Evolutionary conservation across 2,888 invertebrate species (phyloP).

Genomic region (Tipula unca): DNA sequence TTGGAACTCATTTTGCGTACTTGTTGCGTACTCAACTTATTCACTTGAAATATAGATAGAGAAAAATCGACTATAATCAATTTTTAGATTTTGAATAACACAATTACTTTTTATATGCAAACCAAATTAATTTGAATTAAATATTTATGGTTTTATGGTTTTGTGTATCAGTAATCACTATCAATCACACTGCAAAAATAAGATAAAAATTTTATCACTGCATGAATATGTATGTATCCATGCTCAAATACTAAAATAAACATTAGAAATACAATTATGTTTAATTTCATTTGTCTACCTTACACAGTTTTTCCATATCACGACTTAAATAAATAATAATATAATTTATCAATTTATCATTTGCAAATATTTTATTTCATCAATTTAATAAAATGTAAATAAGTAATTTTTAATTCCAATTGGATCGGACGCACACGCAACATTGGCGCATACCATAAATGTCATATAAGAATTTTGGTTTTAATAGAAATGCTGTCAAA

Average conservation of each 20-base stretch:
- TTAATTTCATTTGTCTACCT: not conserved
- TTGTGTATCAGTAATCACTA: too few relatives aligned
- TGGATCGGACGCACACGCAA: not conserved
- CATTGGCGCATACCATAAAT: not conserved
- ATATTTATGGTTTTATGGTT: not conserved
- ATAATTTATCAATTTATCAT: not conserved
- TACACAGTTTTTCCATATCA: not conserved
- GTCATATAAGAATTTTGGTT: not conserved
- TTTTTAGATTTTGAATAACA: not conserved
- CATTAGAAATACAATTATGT: not conserved
- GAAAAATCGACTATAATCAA: not conserved
- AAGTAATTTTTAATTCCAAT: not conserved
- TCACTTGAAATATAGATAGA: too few relatives aligned
- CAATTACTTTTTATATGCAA: not conserved
- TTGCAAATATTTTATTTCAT: not conserved
- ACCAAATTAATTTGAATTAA: not conserved
- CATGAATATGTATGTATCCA: not conserved
- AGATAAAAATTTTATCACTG: not conserved
- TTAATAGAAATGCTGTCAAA: not conserved
- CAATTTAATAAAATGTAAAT: not conserved
- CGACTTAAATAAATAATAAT: not conserved
- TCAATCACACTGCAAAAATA: not conserved
- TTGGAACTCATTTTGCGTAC: constrained; percentile 27
- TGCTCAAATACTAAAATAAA: not conserved
- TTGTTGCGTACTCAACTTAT: not conserved